Evolutionary conservation across 1,140 invertebrate genomes (phyloP), one percentile per base, ranked within the genome.

Genomic region (Micrasema longulum): DNA sequence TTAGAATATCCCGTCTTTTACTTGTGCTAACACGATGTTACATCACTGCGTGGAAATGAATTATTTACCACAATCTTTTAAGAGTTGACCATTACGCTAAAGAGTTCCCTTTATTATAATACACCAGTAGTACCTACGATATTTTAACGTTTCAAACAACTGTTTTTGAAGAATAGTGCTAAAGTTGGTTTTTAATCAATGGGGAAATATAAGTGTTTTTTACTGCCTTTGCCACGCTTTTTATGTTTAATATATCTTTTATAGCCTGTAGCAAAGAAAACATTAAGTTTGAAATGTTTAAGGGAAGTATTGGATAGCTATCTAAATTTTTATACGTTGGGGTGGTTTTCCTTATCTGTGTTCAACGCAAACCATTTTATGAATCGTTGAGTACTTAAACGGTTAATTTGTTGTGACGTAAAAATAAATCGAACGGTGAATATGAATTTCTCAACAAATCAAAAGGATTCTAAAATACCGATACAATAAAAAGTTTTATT

Each of bases 171-270:
- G n/a, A n/a, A n/a, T 43, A 63, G 57, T 63, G 57, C 1, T 18
- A 22, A 63, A 63, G 7, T 63, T 45, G 57, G 18, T 63, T 63
- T 63, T 63, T 63, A 63, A 63, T 63, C 57, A 63, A 63, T 43
- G 57, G 18, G 16, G n/a, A n/a, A 22, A 22, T 45, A 45, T 63
- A 11, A 57, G 14, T 43, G 57, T 43, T 63, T 43, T 63, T 63
- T 63, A 43, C 9, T 43, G 22, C n/a, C 57, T 10, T 43, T 0
- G 41, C 57, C 45, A 43, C 57, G 57, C 18, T 35, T 63, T 63
- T 63, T 63, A 63, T 20, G 41, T 63, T 63, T 63, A 63, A 63
- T 63, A 38, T 23, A 36, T 22, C 11, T 22, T 63, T 63, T 63
- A 63, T 22, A 18, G 26, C 12, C 22, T 43, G 16, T 43, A n/a